These are phyloP conservation scores for Drosophila koepferae DNA, from an alignment of 2,888 invertebrate genomes.

Conservation along the genomic window DNA sequence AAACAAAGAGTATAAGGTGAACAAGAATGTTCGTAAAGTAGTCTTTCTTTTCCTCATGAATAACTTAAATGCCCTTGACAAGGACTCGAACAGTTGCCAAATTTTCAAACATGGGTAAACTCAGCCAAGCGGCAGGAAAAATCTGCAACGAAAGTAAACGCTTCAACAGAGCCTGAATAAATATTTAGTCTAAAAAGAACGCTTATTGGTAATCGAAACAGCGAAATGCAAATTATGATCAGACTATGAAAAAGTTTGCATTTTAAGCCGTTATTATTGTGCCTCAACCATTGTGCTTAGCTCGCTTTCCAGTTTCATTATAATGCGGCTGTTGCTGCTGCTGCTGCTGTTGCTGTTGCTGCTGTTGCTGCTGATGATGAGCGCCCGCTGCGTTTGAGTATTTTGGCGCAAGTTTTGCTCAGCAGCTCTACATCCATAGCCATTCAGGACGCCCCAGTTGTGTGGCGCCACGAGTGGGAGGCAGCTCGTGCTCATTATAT, in stretches of 20 bases:
- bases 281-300: conserved; percentile 62
- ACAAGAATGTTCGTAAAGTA: conserved; percentile 4
- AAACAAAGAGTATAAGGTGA: conserved; percentile 2
- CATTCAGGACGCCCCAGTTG: conserved; percentile 60
- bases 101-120: not conserved
- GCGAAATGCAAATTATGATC: conserved; percentile 50
- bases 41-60: conserved; percentile 2
- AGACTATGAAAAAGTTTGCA: conserved; percentile 46
- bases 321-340: conserved; percentile 28
- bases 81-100: conserved; percentile 4
- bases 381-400: conserved; percentile 73
- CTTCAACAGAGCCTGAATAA: conserved; percentile 26
- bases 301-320: conserved; percentile 47
- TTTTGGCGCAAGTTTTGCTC: conserved; percentile 66
- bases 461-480: conserved; percentile 48
- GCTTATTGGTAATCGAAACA: conserved; percentile 50
- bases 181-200: conserved; percentile 29
- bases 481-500: conserved; percentile 64
- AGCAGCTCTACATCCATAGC: conserved; percentile 56
- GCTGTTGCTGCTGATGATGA: conserved; percentile 47
- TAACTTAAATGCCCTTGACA: conserved; percentile 14
- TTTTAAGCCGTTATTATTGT: conserved; percentile 67
- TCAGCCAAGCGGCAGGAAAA: not conserved
- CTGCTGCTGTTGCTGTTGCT: conserved; percentile 22
- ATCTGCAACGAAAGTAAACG: conserved; percentile 21